Percentiles rank a stretch among this genome's conserved stretches.
Conservation (phyloP, 2,888 invertebrate species). For the Palloptera scutellata region DNA sequence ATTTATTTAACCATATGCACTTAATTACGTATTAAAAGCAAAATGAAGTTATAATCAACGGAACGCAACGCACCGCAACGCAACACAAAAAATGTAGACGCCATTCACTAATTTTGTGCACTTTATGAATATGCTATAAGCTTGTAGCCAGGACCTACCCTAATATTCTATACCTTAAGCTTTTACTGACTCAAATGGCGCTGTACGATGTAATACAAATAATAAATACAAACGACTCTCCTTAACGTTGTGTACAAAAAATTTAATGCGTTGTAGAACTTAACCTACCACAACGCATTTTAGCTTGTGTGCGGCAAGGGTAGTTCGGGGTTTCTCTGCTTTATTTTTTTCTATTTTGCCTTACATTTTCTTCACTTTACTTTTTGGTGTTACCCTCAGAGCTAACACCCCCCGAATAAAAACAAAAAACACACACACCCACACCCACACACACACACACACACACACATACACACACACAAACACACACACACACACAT, state of each 20-base stretch:
- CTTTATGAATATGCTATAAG: neutral
- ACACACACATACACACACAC: too few relatives aligned
- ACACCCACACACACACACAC: too few relatives aligned
- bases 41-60: too few relatives aligned
- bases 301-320: conserved; percentile 36
- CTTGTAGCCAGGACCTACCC: conserved; percentile 37
- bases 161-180: conserved; percentile 41
- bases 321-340: conserved; percentile 27
- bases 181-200: conserved; percentile 37
- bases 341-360: conserved; percentile 4
- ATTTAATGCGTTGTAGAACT: conserved; percentile 18
- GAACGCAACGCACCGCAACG: too few relatives aligned
- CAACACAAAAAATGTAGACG: too few relatives aligned
- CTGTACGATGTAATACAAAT: conserved; percentile 2
- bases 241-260: conserved; percentile 23
- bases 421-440: neutral
- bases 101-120: too few relatives aligned
- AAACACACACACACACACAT: too few relatives aligned
- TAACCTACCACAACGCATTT: conserved; percentile 44
- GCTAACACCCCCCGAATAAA: neutral
- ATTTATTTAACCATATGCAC: too few relatives aligned
- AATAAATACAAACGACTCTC: conserved; percentile 10
- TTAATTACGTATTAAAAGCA: too few relatives aligned
- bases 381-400: neutral
- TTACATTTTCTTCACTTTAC: conserved; percentile 16